A percentile compares a stretch with the other conserved stretches of the same genome.
phyloP scores from a whole-genome alignment of 2,113 vertebrate genomes.

The Atractosteus spatula region DNA sequence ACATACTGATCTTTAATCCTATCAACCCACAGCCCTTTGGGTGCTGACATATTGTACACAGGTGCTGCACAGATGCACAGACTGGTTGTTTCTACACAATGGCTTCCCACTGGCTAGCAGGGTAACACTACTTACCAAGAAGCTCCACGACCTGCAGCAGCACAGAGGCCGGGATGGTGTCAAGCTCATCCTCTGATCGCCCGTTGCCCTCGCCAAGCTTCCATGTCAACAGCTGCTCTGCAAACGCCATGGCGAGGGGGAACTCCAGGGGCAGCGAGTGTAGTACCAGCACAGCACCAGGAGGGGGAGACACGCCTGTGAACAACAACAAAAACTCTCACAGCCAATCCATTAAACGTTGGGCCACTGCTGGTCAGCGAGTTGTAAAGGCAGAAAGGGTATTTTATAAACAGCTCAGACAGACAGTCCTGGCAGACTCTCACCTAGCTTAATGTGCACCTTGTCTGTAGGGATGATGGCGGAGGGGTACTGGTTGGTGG shows the following conservation, averaged over 20 bases:
- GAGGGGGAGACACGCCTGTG: conserved; percentile 89
- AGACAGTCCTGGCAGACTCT: conserved; percentile 26
- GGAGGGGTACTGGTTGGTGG: conserved; percentile 91
- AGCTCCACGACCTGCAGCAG: conserved; percentile 92
- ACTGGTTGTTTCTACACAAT: no score
- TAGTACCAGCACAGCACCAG: conserved; percentile 85
- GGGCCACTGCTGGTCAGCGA: no score
- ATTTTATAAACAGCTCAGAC: no score
- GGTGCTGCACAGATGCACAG: no score
- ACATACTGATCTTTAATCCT: no score
- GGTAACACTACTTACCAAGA: conserved; percentile 68
- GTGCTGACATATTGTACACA: no score
- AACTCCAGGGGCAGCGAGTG: conserved; percentile 95
- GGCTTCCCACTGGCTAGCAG: background rate
- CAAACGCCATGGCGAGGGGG: conserved; percentile 90
- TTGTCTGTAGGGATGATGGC: conserved; percentile 92
- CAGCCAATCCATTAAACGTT: no score
- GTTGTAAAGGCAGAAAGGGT: no score
- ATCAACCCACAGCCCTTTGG: no score
- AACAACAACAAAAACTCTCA: conserved; percentile 1
- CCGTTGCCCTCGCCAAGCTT: conserved; percentile 76
- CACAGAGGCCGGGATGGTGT: conserved; percentile 83
- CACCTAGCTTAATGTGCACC: conserved; percentile 92
- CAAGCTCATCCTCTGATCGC: conserved; percentile 84
- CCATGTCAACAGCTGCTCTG: conserved; percentile 91